Percentiles rank a stretch among this genome's conserved stretches.
Conservation (phyloP, 2,797 vertebrate genomes). For the Apodemus agrarius region DNA sequence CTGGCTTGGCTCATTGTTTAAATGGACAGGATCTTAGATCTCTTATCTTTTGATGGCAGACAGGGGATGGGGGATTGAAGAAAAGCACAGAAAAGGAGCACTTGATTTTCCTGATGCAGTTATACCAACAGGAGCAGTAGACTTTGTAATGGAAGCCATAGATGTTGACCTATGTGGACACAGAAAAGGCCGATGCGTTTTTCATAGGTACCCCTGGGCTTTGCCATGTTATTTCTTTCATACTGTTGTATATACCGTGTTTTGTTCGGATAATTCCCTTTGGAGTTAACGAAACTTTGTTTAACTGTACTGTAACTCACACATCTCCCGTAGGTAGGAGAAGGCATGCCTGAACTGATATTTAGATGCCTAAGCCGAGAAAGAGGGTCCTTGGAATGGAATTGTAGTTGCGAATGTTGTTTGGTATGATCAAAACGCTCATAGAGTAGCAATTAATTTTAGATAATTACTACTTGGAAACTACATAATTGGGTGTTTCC, state of each 20-base stretch:
- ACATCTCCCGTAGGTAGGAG: slow-evolving; percentile 49
- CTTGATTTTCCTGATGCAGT: slow-evolving; percentile 69
- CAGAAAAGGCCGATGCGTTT: slow-evolving; percentile 44
- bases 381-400: slow-evolving; percentile 67
- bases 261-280: slow-evolving; percentile 50
- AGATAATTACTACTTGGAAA: slow-evolving; percentile 79
- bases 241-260: slow-evolving; percentile 43
- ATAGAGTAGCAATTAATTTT: slow-evolving; percentile 81
- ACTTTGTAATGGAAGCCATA: slow-evolving; percentile 66
- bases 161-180: slow-evolving; percentile 67
- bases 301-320: slow-evolving; percentile 54
- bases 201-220: slow-evolving; percentile 32
- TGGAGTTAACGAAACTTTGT: slow-evolving; percentile 67
- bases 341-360: slow-evolving; percentile 58
- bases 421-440: slow-evolving; percentile 74
- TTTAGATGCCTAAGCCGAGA: slow-evolving; percentile 35
- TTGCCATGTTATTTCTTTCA: slow-evolving; percentile 64
- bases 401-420: slow-evolving; percentile 77
- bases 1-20: slow-evolving; percentile 73
- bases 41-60: slow-evolving; percentile 75
- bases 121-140: slow-evolving; percentile 64
- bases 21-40: slow-evolving; percentile 74
- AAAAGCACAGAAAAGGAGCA: slow-evolving; percentile 66
- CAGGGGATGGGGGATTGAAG: slow-evolving; percentile 60
- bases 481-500: slow-evolving; percentile 79